Conservation (phyloP, 2,888 invertebrate species). For the Oligia latruncula region DNA sequence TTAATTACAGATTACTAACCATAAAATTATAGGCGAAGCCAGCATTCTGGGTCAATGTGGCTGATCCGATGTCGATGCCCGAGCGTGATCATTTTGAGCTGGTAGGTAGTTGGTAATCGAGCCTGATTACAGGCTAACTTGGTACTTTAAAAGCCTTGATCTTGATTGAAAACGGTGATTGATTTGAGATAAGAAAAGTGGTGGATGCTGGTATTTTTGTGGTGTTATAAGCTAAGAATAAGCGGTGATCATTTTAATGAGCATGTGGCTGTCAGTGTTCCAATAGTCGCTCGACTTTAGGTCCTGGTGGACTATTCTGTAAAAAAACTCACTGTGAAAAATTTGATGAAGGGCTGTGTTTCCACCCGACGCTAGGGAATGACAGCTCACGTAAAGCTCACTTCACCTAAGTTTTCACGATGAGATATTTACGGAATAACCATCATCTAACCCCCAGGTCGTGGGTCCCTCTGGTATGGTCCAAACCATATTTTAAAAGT, state of each 20-base stretch:
- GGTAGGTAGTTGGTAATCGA: slow-evolving; percentile 24
- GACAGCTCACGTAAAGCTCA: no score
- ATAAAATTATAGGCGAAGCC: slow-evolving; percentile 58
- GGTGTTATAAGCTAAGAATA: neutral
- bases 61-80: slow-evolving; percentile 52
- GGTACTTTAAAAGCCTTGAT: slow-evolving; percentile 42
- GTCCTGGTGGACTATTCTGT: no score
- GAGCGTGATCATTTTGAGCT: slow-evolving; percentile 49
- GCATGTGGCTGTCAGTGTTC: neutral
- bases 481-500: neutral
- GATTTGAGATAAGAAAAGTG: neutral
- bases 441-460: no score
- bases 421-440: no score
- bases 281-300: neutral
- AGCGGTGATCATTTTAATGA: neutral
- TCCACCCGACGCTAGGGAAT: no score
- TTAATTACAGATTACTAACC: slow-evolving; percentile 54
- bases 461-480: no score
- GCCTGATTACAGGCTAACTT: slow-evolving; percentile 40
- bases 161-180: slow-evolving; percentile 37
- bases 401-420: no score
- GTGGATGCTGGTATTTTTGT: neutral
- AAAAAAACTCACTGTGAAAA: no score
- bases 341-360: no score
- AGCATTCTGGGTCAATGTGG: slow-evolving; percentile 71